Evolutionary conservation across 2,888 invertebrate species (phyloP).

Genomic region (Spatulosminthurus flaviceps): DNA sequence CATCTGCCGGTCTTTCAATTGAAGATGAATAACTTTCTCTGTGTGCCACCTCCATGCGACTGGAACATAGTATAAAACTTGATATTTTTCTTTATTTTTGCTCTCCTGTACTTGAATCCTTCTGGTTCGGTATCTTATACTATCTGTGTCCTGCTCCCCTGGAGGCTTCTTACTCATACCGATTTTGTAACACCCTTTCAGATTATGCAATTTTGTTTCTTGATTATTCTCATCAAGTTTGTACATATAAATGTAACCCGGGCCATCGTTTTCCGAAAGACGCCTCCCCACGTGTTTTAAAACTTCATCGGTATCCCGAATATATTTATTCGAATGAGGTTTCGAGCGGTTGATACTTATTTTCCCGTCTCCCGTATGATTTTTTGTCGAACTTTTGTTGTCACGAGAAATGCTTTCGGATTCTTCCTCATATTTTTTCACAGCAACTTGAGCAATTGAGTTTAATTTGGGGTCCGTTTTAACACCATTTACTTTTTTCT

Average conservation of each 20-base stretch:
- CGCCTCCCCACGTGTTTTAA: background rate
- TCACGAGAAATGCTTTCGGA: too few species aligned
- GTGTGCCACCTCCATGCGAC: slow-evolving; percentile 46
- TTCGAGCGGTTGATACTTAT: background rate
- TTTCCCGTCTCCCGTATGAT: background rate
- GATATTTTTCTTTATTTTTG: slow-evolving; percentile 45
- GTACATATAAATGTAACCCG: slow-evolving; percentile 45
- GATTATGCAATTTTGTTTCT: background rate
- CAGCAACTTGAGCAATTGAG: too few species aligned
- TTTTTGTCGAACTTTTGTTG: too few species aligned
- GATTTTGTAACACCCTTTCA: slow-evolving; percentile 46
- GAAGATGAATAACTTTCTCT: slow-evolving; percentile 49
- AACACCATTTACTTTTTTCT: too few species aligned
- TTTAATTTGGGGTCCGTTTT: too few species aligned
- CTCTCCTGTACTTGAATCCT: slow-evolving; percentile 43
- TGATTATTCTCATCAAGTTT: background rate
- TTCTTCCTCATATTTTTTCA: too few species aligned
- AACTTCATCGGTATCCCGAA: background rate
- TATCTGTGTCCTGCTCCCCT: too few species aligned
- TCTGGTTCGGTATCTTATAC: slow-evolving; percentile 8
- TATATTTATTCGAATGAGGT: background rate
- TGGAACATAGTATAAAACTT: background rate
- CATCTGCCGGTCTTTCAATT: slow-evolving; percentile 29
- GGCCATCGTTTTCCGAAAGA: slow-evolving; percentile 19
- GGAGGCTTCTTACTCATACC: slow-evolving; percentile 45